Evolutionary conservation across 2,888 invertebrate genomes (phyloP), one percentile per base, ranked within the genome.

Genomic region (Caenorhabditis becei): DNA sequence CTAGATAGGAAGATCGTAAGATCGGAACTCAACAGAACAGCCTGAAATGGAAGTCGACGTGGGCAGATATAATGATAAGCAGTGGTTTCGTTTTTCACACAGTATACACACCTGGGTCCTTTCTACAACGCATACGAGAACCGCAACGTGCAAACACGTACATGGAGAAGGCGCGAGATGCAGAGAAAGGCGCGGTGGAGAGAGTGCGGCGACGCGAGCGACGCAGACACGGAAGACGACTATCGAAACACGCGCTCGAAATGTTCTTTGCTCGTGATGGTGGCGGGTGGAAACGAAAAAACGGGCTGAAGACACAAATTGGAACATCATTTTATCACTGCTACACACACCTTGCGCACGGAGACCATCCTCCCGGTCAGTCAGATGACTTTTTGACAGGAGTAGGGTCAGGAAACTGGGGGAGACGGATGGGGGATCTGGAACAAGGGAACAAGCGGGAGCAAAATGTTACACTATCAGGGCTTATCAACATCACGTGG

Each of bases 181-280:
- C 65, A 74, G 63, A 72, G 63, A 65, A 56, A 56, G 20, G 28
- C n/a, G 56, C 11, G 11, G 53, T 59, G 72, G 24, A 44, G 32
- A 77, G 53, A 63, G 49, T 49, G 69, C 24, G 67, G 58, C 67
- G 63, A 49, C 32, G 47, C 28, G 63, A 56, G 70, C 65, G 67
- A 61, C 67, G 51, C 53, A 67, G 77, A 67, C 54, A 61, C 61
- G 77, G 61, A 41, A 37, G 59, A 53, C 74, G 66, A 66, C 74
- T 74, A 74, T 74, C 51, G 65, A 74, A 74, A 74, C 74, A 74
- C 74, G 74, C 74, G 74, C 74, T 66, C 65, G 74, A 74, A 74
- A 74, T 74, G 74, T 74, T 74, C 74, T 74, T 74, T 74, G 74
- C 74, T 74, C 74, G 49, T 11, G 44, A 18, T 14, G 56, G 28